Conservation (phyloP, 2,797 vertebrate genomes). For the Helostoma temminkii region DNA sequence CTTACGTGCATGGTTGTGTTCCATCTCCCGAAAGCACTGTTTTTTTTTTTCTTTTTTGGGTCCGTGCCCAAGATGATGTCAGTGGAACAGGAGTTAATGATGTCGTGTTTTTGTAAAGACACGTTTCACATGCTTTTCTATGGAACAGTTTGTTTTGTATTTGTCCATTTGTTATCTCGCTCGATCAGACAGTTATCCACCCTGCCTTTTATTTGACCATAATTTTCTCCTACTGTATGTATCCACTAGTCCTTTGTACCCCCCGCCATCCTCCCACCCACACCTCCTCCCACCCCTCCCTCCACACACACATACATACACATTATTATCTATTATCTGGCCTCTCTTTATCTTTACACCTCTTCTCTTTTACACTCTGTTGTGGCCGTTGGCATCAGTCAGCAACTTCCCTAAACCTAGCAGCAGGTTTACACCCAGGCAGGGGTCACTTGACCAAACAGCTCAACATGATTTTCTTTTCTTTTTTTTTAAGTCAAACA, state of each 20-base stretch:
- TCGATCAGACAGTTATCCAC: slow-evolving; percentile 3
- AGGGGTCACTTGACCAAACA: slow-evolving; percentile 21
- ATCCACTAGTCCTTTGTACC: slow-evolving; percentile 8
- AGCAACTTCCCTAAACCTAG: slow-evolving; percentile 75
- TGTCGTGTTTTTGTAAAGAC: slow-evolving; percentile 8
- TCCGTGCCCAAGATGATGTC: slow-evolving; percentile 32
- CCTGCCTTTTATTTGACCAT: neutral
- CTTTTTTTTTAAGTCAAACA: slow-evolving; percentile 15
- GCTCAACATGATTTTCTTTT: neutral
- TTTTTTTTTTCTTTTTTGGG: slow-evolving; percentile 15
- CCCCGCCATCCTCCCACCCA: neutral
- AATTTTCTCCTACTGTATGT: neutral
- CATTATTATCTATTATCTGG: slow-evolving; percentile 45
- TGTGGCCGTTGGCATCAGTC: slow-evolving; percentile 64
- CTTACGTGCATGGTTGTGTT: slow-evolving; percentile 37
- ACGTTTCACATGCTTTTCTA: neutral
- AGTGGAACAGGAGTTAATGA: slow-evolving; percentile 28
- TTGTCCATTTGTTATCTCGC: neutral
- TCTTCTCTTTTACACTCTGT: slow-evolving; percentile 26
- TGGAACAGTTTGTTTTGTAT: neutral
- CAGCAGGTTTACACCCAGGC: slow-evolving; percentile 47
- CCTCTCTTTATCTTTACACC: slow-evolving; percentile 58
- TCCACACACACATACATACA: too few species aligned
- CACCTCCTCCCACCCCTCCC: too few species aligned
- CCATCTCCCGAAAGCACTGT: slow-evolving; percentile 27